These are phyloP conservation scores for Clarias pachynema DNA, from an alignment of 2,797 vertebrate species.

Conservation along the genomic window DNA sequence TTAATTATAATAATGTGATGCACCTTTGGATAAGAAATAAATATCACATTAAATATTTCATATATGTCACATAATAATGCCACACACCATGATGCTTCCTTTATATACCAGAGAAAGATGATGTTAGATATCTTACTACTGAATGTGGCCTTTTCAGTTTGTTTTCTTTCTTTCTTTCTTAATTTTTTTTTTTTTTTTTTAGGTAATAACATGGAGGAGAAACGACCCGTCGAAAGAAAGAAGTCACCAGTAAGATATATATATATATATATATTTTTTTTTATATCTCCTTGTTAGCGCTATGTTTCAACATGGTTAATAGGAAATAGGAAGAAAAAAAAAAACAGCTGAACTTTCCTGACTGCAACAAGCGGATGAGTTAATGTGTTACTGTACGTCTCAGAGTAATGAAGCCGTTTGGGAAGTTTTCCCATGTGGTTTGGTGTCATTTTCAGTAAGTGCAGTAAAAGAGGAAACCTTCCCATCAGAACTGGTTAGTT, in stretches of 20 bases:
- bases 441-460: background rate
- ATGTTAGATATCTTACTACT: background rate
- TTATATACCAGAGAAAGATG: background rate
- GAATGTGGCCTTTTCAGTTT: background rate
- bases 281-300: background rate
- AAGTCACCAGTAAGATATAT: conserved; percentile 43
- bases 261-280: no score
- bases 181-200: background rate
- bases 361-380: background rate
- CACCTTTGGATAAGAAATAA: background rate
- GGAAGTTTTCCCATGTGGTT: background rate
- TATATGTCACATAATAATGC: background rate
- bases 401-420: background rate
- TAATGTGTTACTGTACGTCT: background rate
- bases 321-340: background rate
- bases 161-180: no score
- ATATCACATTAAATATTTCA: no score
- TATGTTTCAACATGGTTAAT: background rate
- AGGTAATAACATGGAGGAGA: conserved; percentile 33
- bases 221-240: background rate
- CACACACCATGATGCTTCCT: background rate
- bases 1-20: background rate
- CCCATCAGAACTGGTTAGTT: background rate
- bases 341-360: background rate
- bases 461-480: background rate